These are phyloP conservation scores for Ciona savignyi DNA, from an alignment of 23 tunicate species.

Conservation along the genomic window DNA sequence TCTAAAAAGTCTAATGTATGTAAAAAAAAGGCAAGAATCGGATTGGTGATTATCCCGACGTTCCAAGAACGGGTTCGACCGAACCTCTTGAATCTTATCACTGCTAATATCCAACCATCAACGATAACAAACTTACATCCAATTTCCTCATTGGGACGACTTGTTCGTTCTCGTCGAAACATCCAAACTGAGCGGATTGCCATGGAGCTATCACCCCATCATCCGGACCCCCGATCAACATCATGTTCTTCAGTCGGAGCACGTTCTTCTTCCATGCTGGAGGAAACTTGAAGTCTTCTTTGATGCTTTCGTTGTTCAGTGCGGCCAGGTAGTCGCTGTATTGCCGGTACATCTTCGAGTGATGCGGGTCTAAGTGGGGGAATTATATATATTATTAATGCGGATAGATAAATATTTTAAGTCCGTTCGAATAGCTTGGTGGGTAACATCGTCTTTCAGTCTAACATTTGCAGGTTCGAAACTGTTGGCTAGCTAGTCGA, in stretches of 20 bases:
- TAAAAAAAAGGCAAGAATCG: too few relatives aligned
- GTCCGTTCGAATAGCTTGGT: neutral
- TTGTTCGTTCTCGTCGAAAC: constrained; percentile 30
- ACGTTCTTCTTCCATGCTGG: constrained; percentile 61
- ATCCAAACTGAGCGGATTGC: constrained; percentile 81
- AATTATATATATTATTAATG: too few relatives aligned
- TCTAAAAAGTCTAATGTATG: too few relatives aligned
- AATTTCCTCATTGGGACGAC: constrained; percentile 47
- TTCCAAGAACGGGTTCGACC: too few relatives aligned
- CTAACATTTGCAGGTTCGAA: too few relatives aligned
- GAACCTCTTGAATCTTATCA: too few relatives aligned
- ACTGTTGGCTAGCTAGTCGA: too few relatives aligned
- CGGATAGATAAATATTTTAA: neutral
- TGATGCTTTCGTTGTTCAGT: constrained; percentile 64
- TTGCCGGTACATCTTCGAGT: constrained; percentile 25
- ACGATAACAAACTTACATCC: too few relatives aligned
- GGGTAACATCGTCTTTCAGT: too few relatives aligned
- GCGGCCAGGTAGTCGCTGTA: constrained; percentile 61
- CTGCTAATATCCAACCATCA: too few relatives aligned
- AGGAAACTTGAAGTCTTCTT: constrained; percentile 2
- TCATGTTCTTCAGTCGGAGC: constrained; percentile 34
- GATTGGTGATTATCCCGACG: too few relatives aligned
- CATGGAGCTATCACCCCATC: constrained; percentile 96
- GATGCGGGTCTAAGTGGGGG: constrained; percentile 81
- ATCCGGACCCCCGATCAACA: constrained; percentile 90